Percentiles rank a stretch among this genome's conserved stretches.
These are phyloP conservation scores for Drosophila lutescens DNA, from an alignment of 2,888 invertebrate species.

Conservation along the genomic window DNA sequence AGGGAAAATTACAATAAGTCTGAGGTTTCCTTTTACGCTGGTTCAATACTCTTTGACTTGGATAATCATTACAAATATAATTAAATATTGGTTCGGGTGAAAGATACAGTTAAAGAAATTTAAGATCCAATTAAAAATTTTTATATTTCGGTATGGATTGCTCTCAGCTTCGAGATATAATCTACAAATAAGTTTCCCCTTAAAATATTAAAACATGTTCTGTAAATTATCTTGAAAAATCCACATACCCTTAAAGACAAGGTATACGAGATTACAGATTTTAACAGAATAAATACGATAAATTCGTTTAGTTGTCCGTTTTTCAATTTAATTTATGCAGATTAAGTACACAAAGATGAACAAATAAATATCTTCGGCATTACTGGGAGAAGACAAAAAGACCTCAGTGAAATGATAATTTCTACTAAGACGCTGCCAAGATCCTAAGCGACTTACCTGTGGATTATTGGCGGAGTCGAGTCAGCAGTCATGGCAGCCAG, in stretches of 20 bases:
- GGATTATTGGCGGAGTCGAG: constrained; percentile 29
- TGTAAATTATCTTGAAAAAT: neutral
- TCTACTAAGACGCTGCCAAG: constrained; percentile 52
- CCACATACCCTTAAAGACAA: neutral
- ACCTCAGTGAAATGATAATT: constrained; percentile 9
- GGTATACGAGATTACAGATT: neutral
- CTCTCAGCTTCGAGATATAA: too few species aligned
- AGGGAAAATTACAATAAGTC: constrained; percentile 3
- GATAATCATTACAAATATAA: neutral
- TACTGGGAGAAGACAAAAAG: constrained; percentile 9
- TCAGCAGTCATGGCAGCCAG: constrained; percentile 36
- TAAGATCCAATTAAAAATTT: too few species aligned
- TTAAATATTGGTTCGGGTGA: too few species aligned
- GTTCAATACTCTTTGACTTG: neutral
- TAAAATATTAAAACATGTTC: too few species aligned
- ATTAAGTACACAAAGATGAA: constrained; percentile 8
- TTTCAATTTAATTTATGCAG: constrained; percentile 22
- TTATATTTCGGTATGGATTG: too few species aligned
- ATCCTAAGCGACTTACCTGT: constrained; percentile 50
- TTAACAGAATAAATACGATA: neutral
- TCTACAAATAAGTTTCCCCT: too few species aligned
- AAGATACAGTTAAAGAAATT: too few species aligned
- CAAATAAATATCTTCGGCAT: constrained; percentile 24
- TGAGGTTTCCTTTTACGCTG: neutral
- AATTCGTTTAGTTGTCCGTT: neutral